Percentiles rank a stretch among this genome's conserved stretches.
Evolutionary conservation across 2,113 vertebrate species (phyloP).

Genomic region (Corapipo altera): DNA sequence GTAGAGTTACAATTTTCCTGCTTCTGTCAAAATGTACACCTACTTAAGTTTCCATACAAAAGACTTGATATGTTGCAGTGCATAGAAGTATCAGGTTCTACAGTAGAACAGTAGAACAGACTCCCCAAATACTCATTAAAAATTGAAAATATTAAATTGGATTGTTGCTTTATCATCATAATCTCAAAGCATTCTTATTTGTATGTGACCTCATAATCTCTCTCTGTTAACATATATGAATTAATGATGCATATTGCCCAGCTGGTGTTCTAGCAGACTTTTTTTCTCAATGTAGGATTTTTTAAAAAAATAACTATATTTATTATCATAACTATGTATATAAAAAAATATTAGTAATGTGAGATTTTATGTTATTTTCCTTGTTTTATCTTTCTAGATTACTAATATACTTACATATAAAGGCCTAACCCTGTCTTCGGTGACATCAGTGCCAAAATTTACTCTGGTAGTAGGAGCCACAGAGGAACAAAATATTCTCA

Average conservation of each 20-base stretch:
- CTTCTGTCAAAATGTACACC: not conserved
- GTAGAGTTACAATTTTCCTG: not conserved
- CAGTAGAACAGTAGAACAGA: not conserved
- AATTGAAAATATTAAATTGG: not conserved
- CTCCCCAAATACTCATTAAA: not conserved
- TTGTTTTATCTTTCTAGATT: not conserved
- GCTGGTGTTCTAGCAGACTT: not conserved
- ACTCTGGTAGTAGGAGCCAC: not conserved
- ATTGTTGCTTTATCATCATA: not conserved
- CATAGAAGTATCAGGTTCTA: not conserved
- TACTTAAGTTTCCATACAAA: not conserved
- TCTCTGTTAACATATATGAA: not conserved
- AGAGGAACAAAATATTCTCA: not conserved
- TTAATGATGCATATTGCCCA: not conserved
- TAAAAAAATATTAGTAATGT: not conserved
- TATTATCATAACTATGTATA: not conserved
- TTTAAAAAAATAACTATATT: not conserved
- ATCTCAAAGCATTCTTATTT: slow-evolving; percentile 23
- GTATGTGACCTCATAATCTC: slow-evolving; percentile 21
- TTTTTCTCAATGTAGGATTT: not conserved
- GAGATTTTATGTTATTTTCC: not conserved
- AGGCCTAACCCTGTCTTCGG: not conserved
- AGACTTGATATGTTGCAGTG: not conserved
- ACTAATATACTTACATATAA: not conserved
- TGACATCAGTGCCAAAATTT: not conserved